These are phyloP conservation scores for Pitangus sulphuratus DNA, from an alignment of 2,797 vertebrate genomes.

Conservation along the genomic window DNA sequence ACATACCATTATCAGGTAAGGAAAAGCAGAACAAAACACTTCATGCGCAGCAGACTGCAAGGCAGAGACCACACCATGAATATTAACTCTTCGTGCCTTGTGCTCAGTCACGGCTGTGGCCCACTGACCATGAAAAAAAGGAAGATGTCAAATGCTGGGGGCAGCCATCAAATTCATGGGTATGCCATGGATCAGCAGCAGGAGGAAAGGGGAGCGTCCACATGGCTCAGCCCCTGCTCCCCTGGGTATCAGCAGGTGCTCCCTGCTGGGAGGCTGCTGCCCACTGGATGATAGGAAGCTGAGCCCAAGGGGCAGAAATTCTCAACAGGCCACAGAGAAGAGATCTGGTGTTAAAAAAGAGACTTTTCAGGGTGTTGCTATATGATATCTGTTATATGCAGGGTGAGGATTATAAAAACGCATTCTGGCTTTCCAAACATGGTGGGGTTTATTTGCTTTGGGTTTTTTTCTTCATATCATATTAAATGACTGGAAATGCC, in stretches of 20 bases:
- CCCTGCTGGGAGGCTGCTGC: background rate
- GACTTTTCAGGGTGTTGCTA: background rate
- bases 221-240: rapidly evolving
- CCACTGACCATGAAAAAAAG: background rate
- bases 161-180: background rate
- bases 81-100: background rate
- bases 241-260: background rate
- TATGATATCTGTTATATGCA: background rate
- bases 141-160: background rate
- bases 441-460: rapidly evolving
- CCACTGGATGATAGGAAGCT: rapidly evolving
- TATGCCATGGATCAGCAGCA: background rate
- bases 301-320: background rate
- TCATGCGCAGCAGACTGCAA: background rate
- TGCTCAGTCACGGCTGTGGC: background rate
- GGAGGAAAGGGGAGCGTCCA: background rate
- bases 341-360: background rate
- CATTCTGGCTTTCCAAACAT: background rate
- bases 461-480: background rate
- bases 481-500: background rate
- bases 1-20: background rate
- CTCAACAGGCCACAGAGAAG: background rate
- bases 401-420: background rate
- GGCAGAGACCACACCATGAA: background rate
- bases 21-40: background rate